Conservation (phyloP, 2,797 vertebrate species). For the Enteromius mattozi region DNA sequence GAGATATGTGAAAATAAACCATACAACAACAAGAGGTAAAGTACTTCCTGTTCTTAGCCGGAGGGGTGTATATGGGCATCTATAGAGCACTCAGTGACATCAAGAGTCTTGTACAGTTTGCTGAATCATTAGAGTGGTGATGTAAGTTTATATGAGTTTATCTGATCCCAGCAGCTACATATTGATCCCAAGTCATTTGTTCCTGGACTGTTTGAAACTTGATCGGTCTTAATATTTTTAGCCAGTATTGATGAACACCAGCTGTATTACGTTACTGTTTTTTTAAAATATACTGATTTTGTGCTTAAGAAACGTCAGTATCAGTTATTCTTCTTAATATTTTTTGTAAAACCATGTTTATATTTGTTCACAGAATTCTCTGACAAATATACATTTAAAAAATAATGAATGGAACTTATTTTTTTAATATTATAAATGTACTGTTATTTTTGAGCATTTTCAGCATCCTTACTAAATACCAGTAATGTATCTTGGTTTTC, state of each 20-base stretch:
- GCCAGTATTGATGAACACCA: conserved; percentile 3
- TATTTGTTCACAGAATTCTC: background rate
- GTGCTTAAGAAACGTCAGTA: background rate
- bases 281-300: background rate
- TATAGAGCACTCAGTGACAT: too few relatives aligned
- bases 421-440: background rate
- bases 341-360: background rate
- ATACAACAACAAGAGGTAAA: conserved; percentile 99
- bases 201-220: conserved; percentile 55
- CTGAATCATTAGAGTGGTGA: conserved; percentile 41
- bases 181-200: conserved; percentile 66
- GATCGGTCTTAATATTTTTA: conserved; percentile 46
- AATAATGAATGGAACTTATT: background rate
- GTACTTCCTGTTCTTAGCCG: background rate
- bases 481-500: background rate
- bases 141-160: conserved; percentile 47
- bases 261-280: background rate
- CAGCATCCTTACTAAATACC: background rate
- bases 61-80: background rate
- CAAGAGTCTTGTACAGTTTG: background rate
- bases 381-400: background rate
- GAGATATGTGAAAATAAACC: conserved; percentile 99
- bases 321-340: background rate
- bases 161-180: conserved; percentile 53
- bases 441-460: background rate